Percentiles rank a stretch among this genome's conserved stretches.
Conservation (phyloP, 2,113 vertebrate species). For the Psittacus erithacus region DNA sequence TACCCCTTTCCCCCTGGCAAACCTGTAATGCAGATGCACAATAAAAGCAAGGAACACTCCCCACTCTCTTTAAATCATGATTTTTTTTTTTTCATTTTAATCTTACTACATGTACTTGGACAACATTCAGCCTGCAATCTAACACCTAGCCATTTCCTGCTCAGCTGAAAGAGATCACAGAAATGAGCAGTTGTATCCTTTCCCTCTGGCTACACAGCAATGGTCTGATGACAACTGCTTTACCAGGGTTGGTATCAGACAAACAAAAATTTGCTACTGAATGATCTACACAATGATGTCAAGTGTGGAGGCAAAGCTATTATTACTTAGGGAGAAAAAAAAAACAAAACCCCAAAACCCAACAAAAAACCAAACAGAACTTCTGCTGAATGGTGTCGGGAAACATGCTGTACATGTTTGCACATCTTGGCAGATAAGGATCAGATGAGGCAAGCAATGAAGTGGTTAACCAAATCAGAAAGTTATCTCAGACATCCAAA, state of each 20-base stretch:
- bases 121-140: conserved; percentile 42
- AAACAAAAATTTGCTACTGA: conserved; percentile 41
- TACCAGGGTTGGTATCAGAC: conserved; percentile 34
- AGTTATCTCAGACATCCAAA: conserved; percentile 48
- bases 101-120: conserved; percentile 12
- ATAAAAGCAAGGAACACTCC: neutral
- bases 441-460: conserved; percentile 65
- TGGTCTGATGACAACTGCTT: conserved; percentile 58
- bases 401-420: conserved; percentile 59
- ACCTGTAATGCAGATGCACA: neutral
- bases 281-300: conserved; percentile 30
- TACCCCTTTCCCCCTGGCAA: neutral
- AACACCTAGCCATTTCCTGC: conserved; percentile 55
- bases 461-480: conserved; percentile 64
- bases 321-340: neutral
- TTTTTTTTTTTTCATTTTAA: conserved; percentile 18
- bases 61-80: neutral
- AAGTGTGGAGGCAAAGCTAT: neutral
- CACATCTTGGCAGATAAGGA: conserved; percentile 61
- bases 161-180: conserved; percentile 39
- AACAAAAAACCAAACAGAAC: neutral
- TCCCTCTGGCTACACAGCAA: conserved; percentile 57
- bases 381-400: conserved; percentile 27
- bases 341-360: neutral
- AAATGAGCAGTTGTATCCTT: conserved; percentile 61